Base-by-base conservation (phyloP, 2,888 invertebrate genomes). In the Psylliodes chrysocephalus region DNA sequence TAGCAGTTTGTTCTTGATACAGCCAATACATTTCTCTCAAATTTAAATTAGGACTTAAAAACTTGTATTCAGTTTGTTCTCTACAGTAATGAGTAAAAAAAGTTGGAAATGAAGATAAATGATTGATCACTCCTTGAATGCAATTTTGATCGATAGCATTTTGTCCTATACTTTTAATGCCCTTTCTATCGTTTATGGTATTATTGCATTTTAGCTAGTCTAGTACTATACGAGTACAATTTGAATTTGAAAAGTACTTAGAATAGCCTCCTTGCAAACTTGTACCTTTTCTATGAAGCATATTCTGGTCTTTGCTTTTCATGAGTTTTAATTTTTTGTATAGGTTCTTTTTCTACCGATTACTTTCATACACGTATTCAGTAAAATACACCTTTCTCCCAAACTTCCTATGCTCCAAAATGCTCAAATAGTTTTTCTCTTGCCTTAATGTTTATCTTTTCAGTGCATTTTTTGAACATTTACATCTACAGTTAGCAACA, bases 281-380 rank as follows among this genome's bases (percentile, higher is more conserved):
- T n/a, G n/a, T n/a, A n/a, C n/a, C n/a, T n/a, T n/a, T n/a, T n/a
- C n/a, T n/a, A n/a, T n/a, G n/a, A n/a, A n/a, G n/a, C n/a, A n/a
- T n/a, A n/a, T n/a, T n/a, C n/a, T n/a, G n/a, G n/a, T n/a, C n/a
- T n/a, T n/a, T n/a, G n/a, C 44, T 25, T 42, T 56, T 44, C 44
- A 56, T 56, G n/a, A 12, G 12, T 42, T 56, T 44, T 10, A 56
- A 25, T n/a, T 44, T 56, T 44, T 28, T 40, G 12, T 42, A 42
- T 14, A 14, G 15, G 17, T 40, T 42, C 40, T 55, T 6, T 14
- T 42, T 15, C 15, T 42, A 14, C 15, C 15, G 8, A 42, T 42
- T 42, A 14, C 42, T 15, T 42, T 42, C 8, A 42, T 15, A 42
- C 42, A 42, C 1, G 25, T 42, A 42, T 42, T 42, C 42, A 42